Base-by-base conservation (phyloP, 2,113 vertebrate genomes). In the Oncorhynchus nerka region DNA sequence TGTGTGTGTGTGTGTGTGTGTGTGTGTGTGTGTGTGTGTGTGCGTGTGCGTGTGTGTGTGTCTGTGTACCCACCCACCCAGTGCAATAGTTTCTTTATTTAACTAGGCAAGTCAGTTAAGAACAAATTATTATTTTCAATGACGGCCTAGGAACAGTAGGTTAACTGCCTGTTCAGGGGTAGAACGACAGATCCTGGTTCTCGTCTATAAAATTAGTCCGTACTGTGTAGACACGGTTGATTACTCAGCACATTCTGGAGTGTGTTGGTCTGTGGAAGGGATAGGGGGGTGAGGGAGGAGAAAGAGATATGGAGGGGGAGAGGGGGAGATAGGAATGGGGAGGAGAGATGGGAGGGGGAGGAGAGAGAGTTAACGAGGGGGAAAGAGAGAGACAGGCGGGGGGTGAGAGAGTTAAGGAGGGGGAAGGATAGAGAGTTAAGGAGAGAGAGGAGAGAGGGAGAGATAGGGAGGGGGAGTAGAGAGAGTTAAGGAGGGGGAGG, bases 171-270 rank as follows among this genome's bases (percentile, higher is more conserved):
- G 28, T 28, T 3, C 28, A 28, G 28, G 28, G 3, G 28, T 3
- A 28, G 28, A 28, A 28, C 3, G 28, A 28, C 3, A 28, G 28
- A 28, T 28, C 95, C 0, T 93, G 95, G 83, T 98, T 97, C 90
- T 97, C 95, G 0, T 97, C 96, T 4, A 97, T 98, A 88, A 98
- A 97, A 89, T 98, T 96, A 0, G 96, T 97, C 96, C 0, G 94
- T 95, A 81, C 95, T 95, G 5, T 92, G 91, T 69, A 98, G 94
- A 83, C 97, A 98, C 91, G 96, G 96, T 82, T 95, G 90, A 83
- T 97, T 96, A 88, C 93, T 93, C 55, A 97, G 86, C 1, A 98
- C 96, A 0, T 98, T 98, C 91, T 98, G 96, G 80, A 97, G 94
- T 93, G 97, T 97, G 92, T 98, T 98, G 74, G 96, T 98, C 96